Conservation (phyloP, 2,888 invertebrate genomes). For the Deilephila elpenor region DNA sequence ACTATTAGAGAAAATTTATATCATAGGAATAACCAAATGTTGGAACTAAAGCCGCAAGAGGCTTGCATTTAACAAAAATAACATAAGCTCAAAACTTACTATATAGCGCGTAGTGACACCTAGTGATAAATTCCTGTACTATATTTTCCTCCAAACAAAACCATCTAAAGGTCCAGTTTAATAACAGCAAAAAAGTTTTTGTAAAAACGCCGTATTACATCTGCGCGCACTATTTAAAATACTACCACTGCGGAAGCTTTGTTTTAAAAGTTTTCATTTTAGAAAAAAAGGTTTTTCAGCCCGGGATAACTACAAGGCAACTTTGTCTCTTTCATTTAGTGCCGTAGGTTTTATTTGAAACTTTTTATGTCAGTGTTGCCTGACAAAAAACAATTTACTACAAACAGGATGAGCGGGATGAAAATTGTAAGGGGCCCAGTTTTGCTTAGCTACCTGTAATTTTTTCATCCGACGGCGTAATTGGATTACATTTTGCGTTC, state of each 20-base stretch:
- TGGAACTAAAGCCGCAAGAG: no score
- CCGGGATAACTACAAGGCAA: conserved; percentile 12
- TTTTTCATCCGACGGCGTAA: conserved; percentile 51
- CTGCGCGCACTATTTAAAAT: neutral
- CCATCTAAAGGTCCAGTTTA: neutral
- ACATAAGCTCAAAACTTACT: no score
- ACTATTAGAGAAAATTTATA: no score
- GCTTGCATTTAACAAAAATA: no score
- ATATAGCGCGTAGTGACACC: neutral
- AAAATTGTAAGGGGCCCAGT: conserved; percentile 16
- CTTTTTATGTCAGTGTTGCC: conserved; percentile 25
- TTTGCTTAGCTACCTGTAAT: conserved; percentile 46
- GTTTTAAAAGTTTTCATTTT: conserved; percentile 21
- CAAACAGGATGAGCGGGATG: conserved; percentile 23
- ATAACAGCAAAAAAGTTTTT: neutral
- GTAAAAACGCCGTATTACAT: neutral
- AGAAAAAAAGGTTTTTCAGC: conserved; percentile 5
- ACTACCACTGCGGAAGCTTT: neutral
- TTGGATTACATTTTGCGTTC: conserved; percentile 51
- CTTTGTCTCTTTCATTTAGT: conserved; percentile 13
- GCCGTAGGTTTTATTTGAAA: conserved; percentile 24
- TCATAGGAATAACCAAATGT: no score
- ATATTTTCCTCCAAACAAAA: neutral
- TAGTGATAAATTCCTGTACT: neutral
- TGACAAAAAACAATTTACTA: conserved; percentile 25